A percentile compares a stretch with the other conserved stretches of the same genome.
These are phyloP conservation scores for Rhabdophis nuchalis DNA, from an alignment of 2,797 vertebrate genomes.

Conservation along the genomic window DNA sequence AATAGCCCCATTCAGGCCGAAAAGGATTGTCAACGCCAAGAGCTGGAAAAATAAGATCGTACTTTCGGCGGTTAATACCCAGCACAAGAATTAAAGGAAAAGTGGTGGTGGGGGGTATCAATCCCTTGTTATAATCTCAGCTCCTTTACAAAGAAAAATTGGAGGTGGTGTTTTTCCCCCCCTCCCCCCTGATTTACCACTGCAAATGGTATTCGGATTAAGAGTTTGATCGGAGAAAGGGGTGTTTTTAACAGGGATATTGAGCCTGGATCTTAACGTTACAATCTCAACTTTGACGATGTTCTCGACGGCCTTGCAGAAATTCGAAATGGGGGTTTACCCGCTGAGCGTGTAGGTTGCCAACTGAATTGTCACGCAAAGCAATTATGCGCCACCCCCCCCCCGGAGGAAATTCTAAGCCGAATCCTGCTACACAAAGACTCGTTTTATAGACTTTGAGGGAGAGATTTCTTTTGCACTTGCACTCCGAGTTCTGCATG, in stretches of 20 bases:
- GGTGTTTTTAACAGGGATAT: constrained; percentile 3
- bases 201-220: constrained; percentile 23
- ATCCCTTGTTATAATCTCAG: constrained; percentile 8
- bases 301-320: neutral
- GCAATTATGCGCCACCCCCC: neutral
- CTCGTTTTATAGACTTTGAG: neutral
- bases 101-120: neutral
- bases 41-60: constrained; percentile 33
- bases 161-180: neutral
- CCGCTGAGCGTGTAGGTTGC: neutral
- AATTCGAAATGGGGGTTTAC: neutral
- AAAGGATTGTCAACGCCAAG: constrained; percentile 36
- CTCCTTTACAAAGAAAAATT: constrained; percentile 18
- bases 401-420: neutral
- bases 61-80: constrained; percentile 32
- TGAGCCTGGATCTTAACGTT: neutral
- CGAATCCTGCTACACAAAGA: neutral
- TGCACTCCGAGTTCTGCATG: neutral
- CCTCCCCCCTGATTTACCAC: neutral
- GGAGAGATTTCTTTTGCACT: neutral
- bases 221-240: constrained; percentile 1
- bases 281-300: neutral
- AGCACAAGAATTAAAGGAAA: constrained; percentile 15
- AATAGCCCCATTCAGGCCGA: constrained; percentile 42
- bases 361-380: neutral